These are phyloP conservation scores for Herpailurus yagouaroundi DNA, from an alignment of 2,113 vertebrate genomes.

Conservation along the genomic window DNA sequence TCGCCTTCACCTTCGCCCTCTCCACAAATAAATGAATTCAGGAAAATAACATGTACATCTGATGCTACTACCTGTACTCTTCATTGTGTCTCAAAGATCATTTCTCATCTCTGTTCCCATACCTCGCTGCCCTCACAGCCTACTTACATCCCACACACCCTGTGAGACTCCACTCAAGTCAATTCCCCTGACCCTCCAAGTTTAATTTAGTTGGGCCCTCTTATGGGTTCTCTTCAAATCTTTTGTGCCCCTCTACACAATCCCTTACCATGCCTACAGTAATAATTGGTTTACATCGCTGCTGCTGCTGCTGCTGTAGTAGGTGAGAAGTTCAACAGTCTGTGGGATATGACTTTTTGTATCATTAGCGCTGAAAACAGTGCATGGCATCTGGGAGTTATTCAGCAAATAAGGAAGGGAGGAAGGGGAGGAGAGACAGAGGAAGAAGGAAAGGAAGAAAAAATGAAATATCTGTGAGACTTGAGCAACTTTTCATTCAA, in stretches of 20 bases:
- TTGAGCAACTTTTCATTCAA: background rate
- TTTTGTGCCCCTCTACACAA: background rate
- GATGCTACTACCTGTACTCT: background rate
- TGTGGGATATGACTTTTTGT: background rate
- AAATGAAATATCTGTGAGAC: background rate
- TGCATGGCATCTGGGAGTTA: background rate
- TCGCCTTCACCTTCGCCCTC: rapidly evolving
- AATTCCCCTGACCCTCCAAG: background rate
- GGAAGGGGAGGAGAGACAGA: background rate
- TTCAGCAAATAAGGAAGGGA: background rate
- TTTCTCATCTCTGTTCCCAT: background rate
- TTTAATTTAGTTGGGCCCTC: background rate
- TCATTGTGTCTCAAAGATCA: background rate
- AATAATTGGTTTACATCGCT: background rate
- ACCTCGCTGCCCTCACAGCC: background rate
- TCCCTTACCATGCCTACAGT: background rate
- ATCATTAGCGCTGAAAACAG: background rate
- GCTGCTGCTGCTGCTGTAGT: background rate
- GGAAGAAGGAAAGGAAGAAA: background rate
- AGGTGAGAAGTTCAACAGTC: background rate
- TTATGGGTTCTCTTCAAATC: background rate
- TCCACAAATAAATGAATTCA: background rate
- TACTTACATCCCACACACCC: background rate
- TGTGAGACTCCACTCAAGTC: background rate
- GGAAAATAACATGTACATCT: background rate